These are phyloP conservation scores for human (Homo sapiens) DNA, from an alignment of 2,113 vertebrate species.

Conservation along the genomic window DNA sequence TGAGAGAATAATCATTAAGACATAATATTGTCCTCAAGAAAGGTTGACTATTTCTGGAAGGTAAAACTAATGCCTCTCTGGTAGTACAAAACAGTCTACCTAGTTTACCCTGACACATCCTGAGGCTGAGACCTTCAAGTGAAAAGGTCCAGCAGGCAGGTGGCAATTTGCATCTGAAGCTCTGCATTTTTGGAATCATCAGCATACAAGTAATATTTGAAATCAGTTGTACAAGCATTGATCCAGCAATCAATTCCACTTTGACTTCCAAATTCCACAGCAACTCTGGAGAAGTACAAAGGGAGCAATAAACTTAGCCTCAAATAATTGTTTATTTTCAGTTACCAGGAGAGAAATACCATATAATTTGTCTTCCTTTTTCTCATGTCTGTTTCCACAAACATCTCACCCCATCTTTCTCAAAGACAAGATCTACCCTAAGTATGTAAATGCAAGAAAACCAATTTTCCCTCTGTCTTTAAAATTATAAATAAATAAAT, in stretches of 20 bases:
- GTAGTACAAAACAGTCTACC: neutral
- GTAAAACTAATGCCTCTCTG: neutral
- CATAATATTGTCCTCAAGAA: neutral
- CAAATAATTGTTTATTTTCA: neutral
- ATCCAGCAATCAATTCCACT: neutral
- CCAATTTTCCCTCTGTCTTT: neutral
- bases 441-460: constrained; percentile 24
- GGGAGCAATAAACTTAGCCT: neutral
- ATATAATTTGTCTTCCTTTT: neutral
- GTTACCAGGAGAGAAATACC: neutral
- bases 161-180: neutral
- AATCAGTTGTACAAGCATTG: neutral
- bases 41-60: too few relatives aligned
- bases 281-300: neutral
- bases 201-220: neutral
- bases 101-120: neutral
- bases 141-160: neutral
- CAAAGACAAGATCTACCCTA: neutral
- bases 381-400: constrained; percentile 1
- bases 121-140: neutral
- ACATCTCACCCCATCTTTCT: neutral
- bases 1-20: neutral
- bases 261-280: neutral
- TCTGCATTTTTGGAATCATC: neutral
- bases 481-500: constrained; percentile 52